Base-by-base conservation (phyloP, 2,113 vertebrate species). In the Desmodus rotundus region DNA sequence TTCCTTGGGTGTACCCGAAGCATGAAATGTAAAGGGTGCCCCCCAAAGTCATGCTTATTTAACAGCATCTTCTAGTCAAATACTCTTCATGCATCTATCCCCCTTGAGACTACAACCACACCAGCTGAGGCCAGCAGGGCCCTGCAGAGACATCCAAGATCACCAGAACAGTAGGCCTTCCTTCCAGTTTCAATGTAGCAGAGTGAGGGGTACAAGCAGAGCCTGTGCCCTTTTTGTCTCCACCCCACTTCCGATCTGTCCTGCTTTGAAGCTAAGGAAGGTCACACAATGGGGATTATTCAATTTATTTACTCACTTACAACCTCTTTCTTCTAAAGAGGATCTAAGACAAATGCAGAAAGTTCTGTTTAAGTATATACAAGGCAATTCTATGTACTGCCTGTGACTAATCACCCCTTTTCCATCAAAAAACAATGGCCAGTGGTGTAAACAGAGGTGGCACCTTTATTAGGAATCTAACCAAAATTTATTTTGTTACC, bases 361-460 rank as follows among this genome's bases (percentile, higher is more conserved):
- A 56, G 20, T n/a, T 54, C 3, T 38, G 1, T 5, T 19, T 2
- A 10, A 50, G 31, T 17, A 24, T 3, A 17, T 1, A 19, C 15
- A 43, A 31, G 68, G 31, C 82, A 50, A 61, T 6, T 20, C 12
- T 38, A 7, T 7, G 24, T 38, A 47, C 0, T n/a, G 20, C 58
- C 8, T 31, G 38, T 36, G 19, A 36, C 45, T 81, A 50, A 31
- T 9, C 56, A 19, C 7, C 20, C 43, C 43, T 43, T 81, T 78
- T 80, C 82, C 47, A 86, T 76, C 43, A 45, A 70, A 91, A 33
- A 85, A 47, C 14, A 78, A 86, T 31, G 15, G 24, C 54, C 63
- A 45, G 12, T 5, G 15, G 4, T 47, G 50, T 72, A 28, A 63
- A 81, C 92, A 47, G 28, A 92, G 89, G 36, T 24, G 19, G 38